Conservation (phyloP, 1,140 invertebrate genomes). For the Vanessa tameamea region DNA sequence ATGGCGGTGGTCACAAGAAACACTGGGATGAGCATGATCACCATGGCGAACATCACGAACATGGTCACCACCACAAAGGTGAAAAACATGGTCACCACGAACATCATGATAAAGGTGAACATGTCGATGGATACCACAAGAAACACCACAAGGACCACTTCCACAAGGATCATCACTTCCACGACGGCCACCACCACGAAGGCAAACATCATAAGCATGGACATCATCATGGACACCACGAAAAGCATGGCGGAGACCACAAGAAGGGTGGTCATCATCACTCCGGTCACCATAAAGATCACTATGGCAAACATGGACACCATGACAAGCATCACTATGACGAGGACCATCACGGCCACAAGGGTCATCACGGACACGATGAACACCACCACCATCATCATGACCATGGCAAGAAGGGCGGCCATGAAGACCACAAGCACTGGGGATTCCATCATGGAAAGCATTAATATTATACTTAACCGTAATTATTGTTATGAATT, state of each 20-base stretch:
- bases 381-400: constrained; percentile 84
- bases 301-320: constrained; percentile 83
- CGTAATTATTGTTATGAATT: constrained; percentile 40
- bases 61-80: constrained; percentile 84
- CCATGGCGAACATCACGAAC: constrained; percentile 84
- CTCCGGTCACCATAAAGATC: constrained; percentile 82
- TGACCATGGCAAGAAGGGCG: constrained; percentile 85
- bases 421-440: constrained; percentile 84
- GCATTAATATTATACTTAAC: constrained; percentile 48
- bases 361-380: constrained; percentile 84
- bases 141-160: constrained; percentile 86
- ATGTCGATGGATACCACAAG: constrained; percentile 84
- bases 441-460: constrained; percentile 81
- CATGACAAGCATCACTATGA: constrained; percentile 83
- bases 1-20: constrained; percentile 84
- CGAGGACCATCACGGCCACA: constrained; percentile 83
- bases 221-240: constrained; percentile 82
- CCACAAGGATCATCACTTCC: constrained; percentile 87
- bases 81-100: constrained; percentile 83
- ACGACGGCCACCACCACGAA: constrained; percentile 83
- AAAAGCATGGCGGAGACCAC: constrained; percentile 81
- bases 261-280: constrained; percentile 84
- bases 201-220: constrained; percentile 83
- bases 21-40: constrained; percentile 86
- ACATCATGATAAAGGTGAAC: constrained; percentile 83